Percentiles rank a stretch among this genome's conserved stretches.
Evolutionary conservation across 1,140 invertebrate species (phyloP).

Genomic region (Drosophila leontia): DNA sequence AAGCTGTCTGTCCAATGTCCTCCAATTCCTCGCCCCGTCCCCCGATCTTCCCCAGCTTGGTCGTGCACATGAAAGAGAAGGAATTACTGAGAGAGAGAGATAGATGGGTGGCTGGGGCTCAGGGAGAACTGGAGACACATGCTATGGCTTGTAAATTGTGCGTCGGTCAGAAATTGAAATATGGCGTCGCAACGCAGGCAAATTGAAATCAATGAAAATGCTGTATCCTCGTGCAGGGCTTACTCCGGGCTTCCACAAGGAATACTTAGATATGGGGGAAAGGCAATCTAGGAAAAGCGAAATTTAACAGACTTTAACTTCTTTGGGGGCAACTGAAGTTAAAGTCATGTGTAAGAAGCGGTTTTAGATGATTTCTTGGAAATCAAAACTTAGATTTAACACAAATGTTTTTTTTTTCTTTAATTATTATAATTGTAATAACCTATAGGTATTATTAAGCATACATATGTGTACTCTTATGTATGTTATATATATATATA

Average conservation of each 20-base stretch:
- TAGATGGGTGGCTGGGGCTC: constrained; percentile 11
- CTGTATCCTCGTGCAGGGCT: constrained; percentile 28
- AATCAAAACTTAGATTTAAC: background rate
- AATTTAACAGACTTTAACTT: constrained; percentile 8
- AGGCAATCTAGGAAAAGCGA: background rate
- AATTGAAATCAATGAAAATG: constrained; percentile 81
- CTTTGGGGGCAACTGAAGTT: constrained; percentile 36
- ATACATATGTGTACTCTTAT: no score
- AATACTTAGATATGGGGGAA: background rate
- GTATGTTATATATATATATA: no score
- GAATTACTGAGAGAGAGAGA: constrained; percentile 19
- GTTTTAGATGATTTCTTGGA: background rate
- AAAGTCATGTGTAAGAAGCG: background rate
- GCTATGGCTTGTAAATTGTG: constrained; percentile 79
- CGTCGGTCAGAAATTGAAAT: constrained; percentile 81
- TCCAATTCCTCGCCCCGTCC: background rate
- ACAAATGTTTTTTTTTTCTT: background rate
- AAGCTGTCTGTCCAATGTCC: constrained; percentile 62
- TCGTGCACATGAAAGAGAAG: constrained; percentile 29
- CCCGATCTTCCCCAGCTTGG: background rate
- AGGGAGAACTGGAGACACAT: constrained; percentile 70
- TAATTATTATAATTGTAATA: background rate
- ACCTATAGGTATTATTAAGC: no score
- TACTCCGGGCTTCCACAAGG: background rate
- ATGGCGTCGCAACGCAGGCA: constrained; percentile 77